A percentile compares a stretch with the other conserved stretches of the same genome.
phyloP scores from a whole-genome alignment of 2,888 invertebrate genomes.

The Philaethria dido region DNA sequence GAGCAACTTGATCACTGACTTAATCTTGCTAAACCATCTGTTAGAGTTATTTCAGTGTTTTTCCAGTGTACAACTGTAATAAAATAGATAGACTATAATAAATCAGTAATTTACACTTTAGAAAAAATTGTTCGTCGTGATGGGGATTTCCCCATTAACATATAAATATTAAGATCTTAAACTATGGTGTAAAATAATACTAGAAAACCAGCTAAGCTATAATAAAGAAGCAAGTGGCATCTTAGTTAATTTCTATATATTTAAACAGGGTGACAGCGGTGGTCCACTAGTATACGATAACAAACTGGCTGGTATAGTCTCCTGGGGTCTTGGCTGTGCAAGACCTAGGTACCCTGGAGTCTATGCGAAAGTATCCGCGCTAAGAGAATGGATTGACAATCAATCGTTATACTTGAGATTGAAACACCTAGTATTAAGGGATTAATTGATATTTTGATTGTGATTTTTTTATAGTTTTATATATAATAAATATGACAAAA shows the following conservation, averaged over 20 bases:
- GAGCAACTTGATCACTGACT: too few relatives aligned
- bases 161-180: too few relatives aligned
- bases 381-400: conserved; percentile 70
- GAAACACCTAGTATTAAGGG: conserved; percentile 53
- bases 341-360: conserved; percentile 76
- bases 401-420: conserved; percentile 55
- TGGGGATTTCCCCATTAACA: too few relatives aligned
- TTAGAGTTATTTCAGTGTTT: too few relatives aligned
- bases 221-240: too few relatives aligned
- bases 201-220: too few relatives aligned
- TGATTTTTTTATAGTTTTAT: conserved; percentile 17
- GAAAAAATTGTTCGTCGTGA: too few relatives aligned
- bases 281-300: conserved; percentile 70
- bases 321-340: conserved; percentile 78
- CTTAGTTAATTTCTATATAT: conserved; percentile 10
- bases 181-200: too few relatives aligned
- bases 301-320: conserved; percentile 76
- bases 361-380: conserved; percentile 72
- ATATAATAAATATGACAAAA: conserved; percentile 16
- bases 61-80: too few relatives aligned
- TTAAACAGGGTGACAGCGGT: conserved; percentile 78
- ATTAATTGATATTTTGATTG: background rate
- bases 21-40: too few relatives aligned
- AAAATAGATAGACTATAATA: too few relatives aligned
- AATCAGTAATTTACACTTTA: too few relatives aligned